Evolutionary conservation across 2,888 invertebrate species (phyloP).

Genomic region (Caenorhabditis zanzibari): DNA sequence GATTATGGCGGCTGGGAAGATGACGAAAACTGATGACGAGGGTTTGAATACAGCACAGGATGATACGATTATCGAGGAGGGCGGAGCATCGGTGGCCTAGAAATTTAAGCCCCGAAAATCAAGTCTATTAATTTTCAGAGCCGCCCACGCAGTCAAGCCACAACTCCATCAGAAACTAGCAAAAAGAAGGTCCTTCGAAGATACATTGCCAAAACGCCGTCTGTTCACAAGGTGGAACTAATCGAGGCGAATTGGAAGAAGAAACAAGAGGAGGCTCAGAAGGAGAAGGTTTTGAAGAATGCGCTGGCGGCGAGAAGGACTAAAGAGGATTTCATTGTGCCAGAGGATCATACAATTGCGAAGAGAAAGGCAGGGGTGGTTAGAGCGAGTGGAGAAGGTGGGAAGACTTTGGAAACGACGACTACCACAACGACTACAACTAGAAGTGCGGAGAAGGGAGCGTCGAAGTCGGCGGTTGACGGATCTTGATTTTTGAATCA

Average conservation of each 20-base stretch:
- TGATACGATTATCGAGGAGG: conserved; percentile 50
- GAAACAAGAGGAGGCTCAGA: conserved; percentile 41
- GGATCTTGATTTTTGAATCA: background rate
- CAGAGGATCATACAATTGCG: conserved; percentile 38
- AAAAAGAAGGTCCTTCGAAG: conserved; percentile 23
- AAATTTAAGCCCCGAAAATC: too few relatives aligned
- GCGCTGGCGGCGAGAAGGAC: conserved; percentile 40
- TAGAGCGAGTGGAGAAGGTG: too few relatives aligned
- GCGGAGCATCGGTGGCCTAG: conserved; percentile 1
- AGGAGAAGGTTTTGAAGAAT: conserved; percentile 40
- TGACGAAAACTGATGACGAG: conserved; percentile 28
- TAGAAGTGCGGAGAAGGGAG: conserved; percentile 1
- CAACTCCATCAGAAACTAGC: background rate
- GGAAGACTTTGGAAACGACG: background rate
- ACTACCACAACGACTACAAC: conserved; percentile 8
- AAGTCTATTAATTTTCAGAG: background rate
- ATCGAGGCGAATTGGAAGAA: conserved; percentile 57
- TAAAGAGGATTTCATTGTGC: conserved; percentile 48
- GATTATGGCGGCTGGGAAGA: conserved; percentile 17
- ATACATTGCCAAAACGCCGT: conserved; percentile 27
- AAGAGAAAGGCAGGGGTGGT: conserved; percentile 12
- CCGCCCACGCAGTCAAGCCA: background rate
- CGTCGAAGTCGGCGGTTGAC: background rate
- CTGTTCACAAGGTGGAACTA: conserved; percentile 31
- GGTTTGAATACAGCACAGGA: conserved; percentile 59